A percentile compares a stretch with the other conserved stretches of the same genome.
phyloP scores from a whole-genome alignment of 2,888 invertebrate species.

The Caenorhabditis virilis region DNA sequence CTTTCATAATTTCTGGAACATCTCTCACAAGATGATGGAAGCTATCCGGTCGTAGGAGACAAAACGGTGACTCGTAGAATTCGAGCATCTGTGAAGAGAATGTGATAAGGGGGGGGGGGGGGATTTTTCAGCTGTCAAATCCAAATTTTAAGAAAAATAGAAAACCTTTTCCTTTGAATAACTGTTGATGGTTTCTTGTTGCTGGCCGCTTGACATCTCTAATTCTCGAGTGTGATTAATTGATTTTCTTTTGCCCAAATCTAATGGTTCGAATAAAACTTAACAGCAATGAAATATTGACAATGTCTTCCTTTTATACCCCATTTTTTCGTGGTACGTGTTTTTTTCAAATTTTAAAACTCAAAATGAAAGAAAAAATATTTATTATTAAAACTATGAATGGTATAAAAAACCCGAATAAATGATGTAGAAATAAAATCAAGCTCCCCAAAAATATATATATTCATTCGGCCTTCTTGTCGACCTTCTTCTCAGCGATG shows the following conservation, averaged over 20 bases:
- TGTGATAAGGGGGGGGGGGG: no score
- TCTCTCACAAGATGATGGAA: constrained; percentile 13
- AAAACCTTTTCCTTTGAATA: no score
- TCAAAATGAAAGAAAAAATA: background rate
- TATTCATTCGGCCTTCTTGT: background rate
- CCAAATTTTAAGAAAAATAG: no score
- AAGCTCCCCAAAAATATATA: background rate
- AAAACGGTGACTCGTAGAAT: constrained; percentile 25
- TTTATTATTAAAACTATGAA: no score
- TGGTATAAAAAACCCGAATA: background rate
- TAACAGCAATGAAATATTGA: no score
- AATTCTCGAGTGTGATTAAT: no score
- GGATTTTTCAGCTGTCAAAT: no score
- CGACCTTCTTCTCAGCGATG: constrained; percentile 44
- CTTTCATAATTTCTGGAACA: constrained; percentile 9
- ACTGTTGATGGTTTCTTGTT: no score
- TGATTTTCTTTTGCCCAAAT: no score
- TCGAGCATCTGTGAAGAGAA: constrained; percentile 27
- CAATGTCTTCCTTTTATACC: no score
- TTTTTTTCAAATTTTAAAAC: background rate
- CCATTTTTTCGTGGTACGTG: background rate
- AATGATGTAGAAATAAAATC: background rate
- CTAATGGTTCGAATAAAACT: no score
- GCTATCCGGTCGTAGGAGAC: constrained; percentile 15
- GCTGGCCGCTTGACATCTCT: no score